Base-by-base conservation (phyloP, 2,888 invertebrate species). In the Oligia strigilis region DNA sequence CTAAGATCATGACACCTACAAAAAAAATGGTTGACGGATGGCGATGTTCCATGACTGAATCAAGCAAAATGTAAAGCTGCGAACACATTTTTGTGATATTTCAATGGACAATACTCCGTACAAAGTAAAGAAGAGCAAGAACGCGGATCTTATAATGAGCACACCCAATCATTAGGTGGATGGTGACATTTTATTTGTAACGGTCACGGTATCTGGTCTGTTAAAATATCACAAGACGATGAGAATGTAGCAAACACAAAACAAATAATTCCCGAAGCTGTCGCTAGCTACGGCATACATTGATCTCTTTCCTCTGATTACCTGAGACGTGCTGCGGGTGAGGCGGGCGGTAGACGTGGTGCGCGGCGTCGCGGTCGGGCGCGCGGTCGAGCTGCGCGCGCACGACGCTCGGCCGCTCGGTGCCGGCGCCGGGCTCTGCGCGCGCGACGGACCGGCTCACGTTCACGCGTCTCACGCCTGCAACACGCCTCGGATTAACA, bases 311-410 rank as follows among this genome's bases (percentile, higher is more conserved):
- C 9, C 1, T 74, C 2, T 23, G 46, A 76, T 87, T 95, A 96
- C 96, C 96, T 96, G 96, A 96, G 91, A 94, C 94, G 91, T 94
- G 96, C 81, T 95, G 96, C 92, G 96, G 93, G 92, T 95, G 94
- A 86, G 95, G 95, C 89, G 95, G 93, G 90, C 96, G 95, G 92
- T 95, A 95, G 75, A 95, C 96, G 81, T 94, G 94, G 87, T 94
- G 93, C 72, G 96, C 95, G 88, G 95, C 95, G 91, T 96, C 96
- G 81, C 96, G 94, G 90, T 96, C 96, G 83, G 96, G 96, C 89
- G 94, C 95, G 87, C 96, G 96, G 93, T 97, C 97, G 81, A 96
- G 95, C 90, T 97, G 97, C 88, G 97, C 97, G 91, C 97, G 97
- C 92, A 97, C 93, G 90, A 96, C 97, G 93, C 96, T 96, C 79